Percentiles rank a stretch among this genome's conserved stretches.
Conservation (phyloP, 2,888 invertebrate genomes). For the Bellardia bayeri region DNA sequence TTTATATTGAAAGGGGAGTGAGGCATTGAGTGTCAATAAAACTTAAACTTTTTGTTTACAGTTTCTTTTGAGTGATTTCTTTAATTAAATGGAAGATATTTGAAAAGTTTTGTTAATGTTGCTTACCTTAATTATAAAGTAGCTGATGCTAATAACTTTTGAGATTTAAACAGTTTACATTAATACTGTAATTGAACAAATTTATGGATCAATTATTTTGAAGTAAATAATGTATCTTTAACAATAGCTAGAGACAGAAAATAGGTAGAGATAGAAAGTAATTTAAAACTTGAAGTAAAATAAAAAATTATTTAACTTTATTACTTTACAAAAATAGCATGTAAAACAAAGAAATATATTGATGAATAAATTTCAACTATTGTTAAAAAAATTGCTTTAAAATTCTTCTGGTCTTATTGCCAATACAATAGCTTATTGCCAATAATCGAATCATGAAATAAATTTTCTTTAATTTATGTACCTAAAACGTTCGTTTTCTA, state of each 20-base stretch:
- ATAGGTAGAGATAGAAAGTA: too few relatives aligned
- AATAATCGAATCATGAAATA: conserved; percentile 51
- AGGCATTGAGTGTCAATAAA: conserved; percentile 17
- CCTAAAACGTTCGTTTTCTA: conserved; percentile 19
- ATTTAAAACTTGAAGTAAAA: too few relatives aligned
- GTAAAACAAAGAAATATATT: too few relatives aligned
- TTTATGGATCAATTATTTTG: too few relatives aligned
- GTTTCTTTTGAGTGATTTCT: background rate
- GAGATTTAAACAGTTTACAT: background rate
- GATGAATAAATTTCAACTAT: background rate
- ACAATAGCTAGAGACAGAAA: too few relatives aligned
- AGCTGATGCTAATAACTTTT: background rate
- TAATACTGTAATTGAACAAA: conserved; percentile 26
- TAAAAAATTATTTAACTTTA: too few relatives aligned
- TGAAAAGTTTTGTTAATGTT: conserved; percentile 5
- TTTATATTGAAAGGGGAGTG: background rate
- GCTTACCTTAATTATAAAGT: background rate
- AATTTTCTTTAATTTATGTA: conserved; percentile 13
- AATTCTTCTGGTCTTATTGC: background rate
- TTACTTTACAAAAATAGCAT: too few relatives aligned
- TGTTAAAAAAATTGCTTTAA: background rate
- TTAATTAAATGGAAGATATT: conserved; percentile 19
- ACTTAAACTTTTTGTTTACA: background rate
- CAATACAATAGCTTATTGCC: conserved; percentile 30
- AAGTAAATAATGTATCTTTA: too few relatives aligned